Conservation (phyloP, 2,888 invertebrate species). For the Liopterus haemorrhoidalis region DNA sequence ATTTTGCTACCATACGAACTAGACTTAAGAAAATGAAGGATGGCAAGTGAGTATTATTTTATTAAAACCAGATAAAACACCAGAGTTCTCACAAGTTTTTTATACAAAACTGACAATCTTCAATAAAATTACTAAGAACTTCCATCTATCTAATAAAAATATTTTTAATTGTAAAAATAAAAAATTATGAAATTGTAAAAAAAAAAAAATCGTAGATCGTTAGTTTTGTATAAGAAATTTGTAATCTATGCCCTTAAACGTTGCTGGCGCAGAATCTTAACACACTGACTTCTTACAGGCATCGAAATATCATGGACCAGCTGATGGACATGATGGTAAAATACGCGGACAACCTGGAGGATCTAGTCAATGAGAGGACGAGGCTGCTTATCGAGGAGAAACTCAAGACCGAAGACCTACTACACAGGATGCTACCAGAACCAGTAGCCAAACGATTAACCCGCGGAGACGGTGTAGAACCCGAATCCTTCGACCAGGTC, state of each 20-base stretch:
- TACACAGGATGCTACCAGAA: constrained; percentile 91
- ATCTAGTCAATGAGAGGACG: constrained; percentile 87
- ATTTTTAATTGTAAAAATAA: too few species aligned
- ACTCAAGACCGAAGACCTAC: constrained; percentile 85
- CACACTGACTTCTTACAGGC: constrained; percentile 59
- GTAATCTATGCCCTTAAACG: too few species aligned
- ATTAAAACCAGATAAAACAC: too few species aligned
- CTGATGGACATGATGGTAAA: constrained; percentile 99
- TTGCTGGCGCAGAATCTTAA: too few species aligned
- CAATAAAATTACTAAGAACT: neutral
- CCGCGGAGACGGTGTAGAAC: constrained; percentile 82
- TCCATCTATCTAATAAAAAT: too few species aligned
- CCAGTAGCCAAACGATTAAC: constrained; percentile 84
- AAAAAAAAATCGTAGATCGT: too few species aligned
- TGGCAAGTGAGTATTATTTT: constrained; percentile 79
- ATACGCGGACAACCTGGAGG: constrained; percentile 91
- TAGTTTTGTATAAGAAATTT: too few species aligned
- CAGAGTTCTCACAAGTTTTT: too few species aligned
- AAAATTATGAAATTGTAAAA: too few species aligned
- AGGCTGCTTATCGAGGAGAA: constrained; percentile 85
- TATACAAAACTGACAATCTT: too few species aligned
- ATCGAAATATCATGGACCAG: constrained; percentile 90
- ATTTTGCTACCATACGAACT: constrained; percentile 71
- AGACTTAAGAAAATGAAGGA: constrained; percentile 84
- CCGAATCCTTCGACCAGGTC: constrained; percentile 87